These are phyloP conservation scores for Anhinga rufa DNA, from an alignment of 2,113 vertebrate species.

Conservation along the genomic window DNA sequence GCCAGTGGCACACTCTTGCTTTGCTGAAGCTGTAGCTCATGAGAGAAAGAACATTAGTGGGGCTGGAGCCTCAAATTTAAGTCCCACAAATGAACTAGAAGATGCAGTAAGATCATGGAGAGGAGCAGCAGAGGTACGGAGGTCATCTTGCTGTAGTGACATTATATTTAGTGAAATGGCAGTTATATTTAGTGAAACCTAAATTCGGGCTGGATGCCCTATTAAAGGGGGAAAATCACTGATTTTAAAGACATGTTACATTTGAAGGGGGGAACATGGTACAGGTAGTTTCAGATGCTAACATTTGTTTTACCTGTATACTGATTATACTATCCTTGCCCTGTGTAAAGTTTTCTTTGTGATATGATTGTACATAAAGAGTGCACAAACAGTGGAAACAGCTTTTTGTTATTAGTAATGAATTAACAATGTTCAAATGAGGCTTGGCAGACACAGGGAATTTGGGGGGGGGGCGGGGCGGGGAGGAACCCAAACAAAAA, in stretches of 20 bases:
- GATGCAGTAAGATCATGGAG: slow-evolving; percentile 93
- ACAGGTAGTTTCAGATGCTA: not conserved
- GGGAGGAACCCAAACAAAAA: no score
- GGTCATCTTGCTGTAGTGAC: not conserved
- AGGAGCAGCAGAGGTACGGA: slow-evolving; percentile 88
- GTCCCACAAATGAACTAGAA: slow-evolving; percentile 84
- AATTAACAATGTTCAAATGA: not conserved
- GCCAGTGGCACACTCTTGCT: slow-evolving; percentile 93
- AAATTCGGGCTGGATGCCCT: not conserved
- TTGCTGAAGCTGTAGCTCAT: slow-evolving; percentile 89
- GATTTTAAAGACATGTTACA: not conserved
- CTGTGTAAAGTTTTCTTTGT: not conserved
- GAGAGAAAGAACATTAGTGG: slow-evolving; percentile 78
- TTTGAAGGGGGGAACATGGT: not conserved
- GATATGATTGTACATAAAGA: not conserved
- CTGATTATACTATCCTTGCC: not conserved
- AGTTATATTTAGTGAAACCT: not conserved
- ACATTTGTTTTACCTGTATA: not conserved
- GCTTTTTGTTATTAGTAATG: not conserved
- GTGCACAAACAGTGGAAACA: not conserved
- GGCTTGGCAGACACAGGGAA: not conserved
- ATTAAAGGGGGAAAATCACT: not conserved
- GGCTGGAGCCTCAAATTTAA: slow-evolving; percentile 64
- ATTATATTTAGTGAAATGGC: not conserved
- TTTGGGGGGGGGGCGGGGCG: no score